Evolutionary conservation across 2,113 vertebrate species (phyloP).

Genomic region (Leuciscus idus): DNA sequence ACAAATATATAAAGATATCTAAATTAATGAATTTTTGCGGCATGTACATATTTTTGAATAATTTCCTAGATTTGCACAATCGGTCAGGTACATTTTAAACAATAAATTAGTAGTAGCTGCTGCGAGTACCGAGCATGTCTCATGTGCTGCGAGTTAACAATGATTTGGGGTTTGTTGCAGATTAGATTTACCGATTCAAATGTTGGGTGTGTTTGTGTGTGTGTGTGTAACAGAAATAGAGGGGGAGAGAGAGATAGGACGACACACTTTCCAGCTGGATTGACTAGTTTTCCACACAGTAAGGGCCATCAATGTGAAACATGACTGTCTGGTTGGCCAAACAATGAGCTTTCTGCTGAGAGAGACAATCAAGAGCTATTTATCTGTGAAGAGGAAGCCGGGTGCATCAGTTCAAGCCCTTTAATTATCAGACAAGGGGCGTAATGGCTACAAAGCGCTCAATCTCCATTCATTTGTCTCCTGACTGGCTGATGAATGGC

Average conservation of each 20-base stretch:
- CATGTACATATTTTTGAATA: no score
- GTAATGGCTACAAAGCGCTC: conserved; percentile 21
- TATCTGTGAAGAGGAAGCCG: conserved; percentile 30
- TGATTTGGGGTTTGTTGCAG: no score
- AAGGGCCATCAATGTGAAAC: conserved; percentile 40
- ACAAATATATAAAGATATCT: no score
- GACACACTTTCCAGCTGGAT: conserved; percentile 17
- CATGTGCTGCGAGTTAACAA: no score
- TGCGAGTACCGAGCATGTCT: no score
- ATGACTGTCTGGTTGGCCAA: conserved; percentile 37
- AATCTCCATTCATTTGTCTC: conserved; percentile 27
- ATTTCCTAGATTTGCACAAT: no score
- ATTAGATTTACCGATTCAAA: not conserved
- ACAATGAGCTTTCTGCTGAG: conserved; percentile 48
- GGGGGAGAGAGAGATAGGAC: not conserved
- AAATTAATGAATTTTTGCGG: no score
- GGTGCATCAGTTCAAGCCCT: conserved; percentile 20
- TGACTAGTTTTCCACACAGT: conserved; percentile 26
- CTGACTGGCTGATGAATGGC: conserved; percentile 35
- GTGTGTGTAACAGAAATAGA: not conserved
- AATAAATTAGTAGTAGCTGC: no score
- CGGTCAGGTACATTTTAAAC: no score
- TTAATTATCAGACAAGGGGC: conserved; percentile 44
- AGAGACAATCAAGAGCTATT: conserved; percentile 47
- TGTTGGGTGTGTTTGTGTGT: not conserved